Percentiles rank a stretch among this genome's conserved stretches.
Evolutionary conservation across 53 echinoderm and acorn worm genomes (phyloP).

Genomic region (Echinometra lucunter): DNA sequence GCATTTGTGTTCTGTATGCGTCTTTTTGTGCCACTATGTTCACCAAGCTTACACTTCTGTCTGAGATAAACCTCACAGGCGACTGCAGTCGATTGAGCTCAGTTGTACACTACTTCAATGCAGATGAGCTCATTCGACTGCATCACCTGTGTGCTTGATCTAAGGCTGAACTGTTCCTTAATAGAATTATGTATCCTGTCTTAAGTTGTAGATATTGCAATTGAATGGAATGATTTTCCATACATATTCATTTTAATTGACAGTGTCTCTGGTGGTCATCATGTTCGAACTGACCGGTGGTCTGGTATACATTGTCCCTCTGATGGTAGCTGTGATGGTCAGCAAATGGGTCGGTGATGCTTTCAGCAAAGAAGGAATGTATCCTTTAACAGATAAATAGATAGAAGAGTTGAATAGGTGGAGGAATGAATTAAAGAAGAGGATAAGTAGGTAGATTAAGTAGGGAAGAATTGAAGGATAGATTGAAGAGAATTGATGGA

Average conservation of each 20-base stretch:
- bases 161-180: no score
- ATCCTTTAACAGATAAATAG: constrained; percentile 79
- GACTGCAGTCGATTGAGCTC: no score
- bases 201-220: background rate
- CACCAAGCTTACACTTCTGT: no score
- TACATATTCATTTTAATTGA: background rate
- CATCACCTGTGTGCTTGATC: no score
- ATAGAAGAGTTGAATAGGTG: background rate
- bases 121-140: no score
- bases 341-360: constrained; percentile 99
- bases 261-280: constrained; percentile 98
- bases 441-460: background rate
- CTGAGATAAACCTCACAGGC: no score
- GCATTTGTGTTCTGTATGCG: no score
- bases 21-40: no score
- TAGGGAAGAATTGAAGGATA: no score
- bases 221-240: background rate
- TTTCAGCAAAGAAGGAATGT: constrained; percentile 96
- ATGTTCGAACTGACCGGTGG: constrained; percentile 99
- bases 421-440: background rate
- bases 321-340: constrained; percentile 97
- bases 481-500: background rate
- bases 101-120: no score
- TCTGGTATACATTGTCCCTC: constrained; percentile 94
- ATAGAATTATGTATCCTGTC: background rate